A percentile compares a stretch with the other conserved stretches of the same genome.
Conservation (phyloP, 1,140 invertebrate genomes). For the Dysdera silvatica region DNA sequence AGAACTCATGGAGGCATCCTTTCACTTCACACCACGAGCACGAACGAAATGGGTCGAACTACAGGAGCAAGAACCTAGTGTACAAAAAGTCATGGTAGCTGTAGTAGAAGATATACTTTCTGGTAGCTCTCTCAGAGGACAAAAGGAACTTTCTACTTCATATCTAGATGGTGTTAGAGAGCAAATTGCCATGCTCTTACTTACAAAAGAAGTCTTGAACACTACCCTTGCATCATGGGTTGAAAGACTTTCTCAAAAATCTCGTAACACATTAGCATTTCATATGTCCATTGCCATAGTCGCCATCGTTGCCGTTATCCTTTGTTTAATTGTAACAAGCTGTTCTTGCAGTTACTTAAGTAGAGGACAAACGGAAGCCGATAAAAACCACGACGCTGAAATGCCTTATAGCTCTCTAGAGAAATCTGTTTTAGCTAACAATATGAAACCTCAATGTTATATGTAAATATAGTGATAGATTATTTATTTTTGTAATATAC, state of each 20-base stretch:
- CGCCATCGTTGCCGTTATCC: slow-evolving; percentile 25
- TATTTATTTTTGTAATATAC: too few relatives aligned
- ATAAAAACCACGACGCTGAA: slow-evolving; percentile 15
- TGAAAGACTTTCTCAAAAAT: slow-evolving; percentile 17
- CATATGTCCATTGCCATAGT: slow-evolving; percentile 29
- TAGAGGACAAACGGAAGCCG: slow-evolving; percentile 16
- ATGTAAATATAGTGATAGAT: too few relatives aligned
- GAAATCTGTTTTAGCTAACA: slow-evolving; percentile 11
- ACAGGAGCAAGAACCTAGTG: slow-evolving; percentile 27
- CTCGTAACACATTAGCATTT: slow-evolving; percentile 30
- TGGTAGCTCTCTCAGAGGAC: slow-evolving; percentile 13
- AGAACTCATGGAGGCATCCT: slow-evolving; percentile 26
- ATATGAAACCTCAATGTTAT: slow-evolving; percentile 30
- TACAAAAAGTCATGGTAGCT: slow-evolving; percentile 13
- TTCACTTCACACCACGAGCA: slow-evolving; percentile 25
- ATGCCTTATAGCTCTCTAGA: slow-evolving; percentile 17
- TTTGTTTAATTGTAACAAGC: slow-evolving; percentile 28
- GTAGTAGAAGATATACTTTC: slow-evolving; percentile 25
- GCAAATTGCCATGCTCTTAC: slow-evolving; percentile 24
- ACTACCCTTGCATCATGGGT: slow-evolving; percentile 22
- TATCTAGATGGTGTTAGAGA: slow-evolving; percentile 29
- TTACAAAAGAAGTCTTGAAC: slow-evolving; percentile 30
- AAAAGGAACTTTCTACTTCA: slow-evolving; percentile 16
- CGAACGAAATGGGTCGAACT: slow-evolving; percentile 26
- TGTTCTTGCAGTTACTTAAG: slow-evolving; percentile 24